These are phyloP conservation scores for Mesocricetus auratus DNA, from an alignment of 2,113 vertebrate genomes.

Conservation along the genomic window DNA sequence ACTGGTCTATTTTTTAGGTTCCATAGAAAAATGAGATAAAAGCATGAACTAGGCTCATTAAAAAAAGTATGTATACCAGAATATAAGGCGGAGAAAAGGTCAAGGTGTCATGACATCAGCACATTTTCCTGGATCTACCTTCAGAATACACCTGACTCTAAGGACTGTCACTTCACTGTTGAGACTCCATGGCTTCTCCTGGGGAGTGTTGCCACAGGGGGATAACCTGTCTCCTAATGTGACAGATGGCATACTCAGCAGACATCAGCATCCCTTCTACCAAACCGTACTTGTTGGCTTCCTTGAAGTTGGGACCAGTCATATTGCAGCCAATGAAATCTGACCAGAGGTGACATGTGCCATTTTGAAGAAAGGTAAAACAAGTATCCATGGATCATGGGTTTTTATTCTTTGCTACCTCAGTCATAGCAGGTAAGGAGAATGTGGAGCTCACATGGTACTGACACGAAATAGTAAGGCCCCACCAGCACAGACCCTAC, in stretches of 20 bases:
- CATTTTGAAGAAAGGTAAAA: background rate
- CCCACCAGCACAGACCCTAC: background rate
- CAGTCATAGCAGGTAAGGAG: background rate
- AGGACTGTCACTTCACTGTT: background rate
- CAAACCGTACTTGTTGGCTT: background rate
- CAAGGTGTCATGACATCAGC: background rate
- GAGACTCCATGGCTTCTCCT: accelerated
- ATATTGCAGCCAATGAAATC: background rate
- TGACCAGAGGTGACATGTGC: background rate
- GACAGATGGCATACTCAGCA: background rate
- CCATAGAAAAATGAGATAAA: background rate
- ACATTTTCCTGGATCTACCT: background rate
- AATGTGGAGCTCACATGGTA: background rate
- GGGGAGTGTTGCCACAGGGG: accelerated
- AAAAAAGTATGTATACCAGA: background rate
- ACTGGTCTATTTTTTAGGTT: background rate
- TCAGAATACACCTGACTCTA: background rate
- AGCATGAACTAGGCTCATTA: background rate
- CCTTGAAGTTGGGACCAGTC: background rate
- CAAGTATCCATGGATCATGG: too few species aligned
- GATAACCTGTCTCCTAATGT: background rate
- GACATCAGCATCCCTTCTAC: too few species aligned
- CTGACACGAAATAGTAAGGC: background rate
- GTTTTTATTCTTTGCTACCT: background rate
- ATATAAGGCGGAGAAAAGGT: background rate